Conservation (phyloP, 2,113 vertebrate genomes). For the Ptyas mucosa region DNA sequence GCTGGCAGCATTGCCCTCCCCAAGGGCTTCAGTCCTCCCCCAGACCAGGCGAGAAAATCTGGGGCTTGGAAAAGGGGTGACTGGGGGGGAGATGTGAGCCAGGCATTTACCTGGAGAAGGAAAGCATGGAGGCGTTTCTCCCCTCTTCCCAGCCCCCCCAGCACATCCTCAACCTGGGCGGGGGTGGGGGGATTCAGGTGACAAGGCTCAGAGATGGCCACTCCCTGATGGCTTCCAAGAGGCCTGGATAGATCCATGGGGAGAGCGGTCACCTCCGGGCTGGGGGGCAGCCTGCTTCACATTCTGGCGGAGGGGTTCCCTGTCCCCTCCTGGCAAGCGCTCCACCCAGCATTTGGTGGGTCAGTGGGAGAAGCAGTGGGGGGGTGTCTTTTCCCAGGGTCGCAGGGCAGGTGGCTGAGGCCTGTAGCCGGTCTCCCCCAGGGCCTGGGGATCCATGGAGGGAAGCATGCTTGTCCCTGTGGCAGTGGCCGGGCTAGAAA, state of each 20-base stretch:
- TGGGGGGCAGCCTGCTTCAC: not conserved
- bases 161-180: not conserved
- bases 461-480: accelerated
- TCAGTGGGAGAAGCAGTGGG: not conserved
- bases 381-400: not conserved
- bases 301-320: not conserved
- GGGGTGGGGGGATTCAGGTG: no score
- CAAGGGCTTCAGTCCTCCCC: not conserved
- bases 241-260: not conserved
- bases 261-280: not conserved
- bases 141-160: no score
- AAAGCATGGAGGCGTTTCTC: not conserved
- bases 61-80: not conserved
- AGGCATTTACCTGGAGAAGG: not conserved
- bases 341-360: not conserved
- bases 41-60: not conserved
- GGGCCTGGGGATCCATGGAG: not conserved
- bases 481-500: not conserved
- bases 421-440: accelerated
- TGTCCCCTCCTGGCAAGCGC: not conserved
- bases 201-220: not conserved
- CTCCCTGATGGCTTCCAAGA: not conserved
- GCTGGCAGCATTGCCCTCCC: not conserved
- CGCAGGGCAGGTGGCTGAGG: not conserved
- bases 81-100: not conserved